Evolutionary conservation across 2,888 invertebrate genomes (phyloP).

Genomic region (Ophion slaviceki): DNA sequence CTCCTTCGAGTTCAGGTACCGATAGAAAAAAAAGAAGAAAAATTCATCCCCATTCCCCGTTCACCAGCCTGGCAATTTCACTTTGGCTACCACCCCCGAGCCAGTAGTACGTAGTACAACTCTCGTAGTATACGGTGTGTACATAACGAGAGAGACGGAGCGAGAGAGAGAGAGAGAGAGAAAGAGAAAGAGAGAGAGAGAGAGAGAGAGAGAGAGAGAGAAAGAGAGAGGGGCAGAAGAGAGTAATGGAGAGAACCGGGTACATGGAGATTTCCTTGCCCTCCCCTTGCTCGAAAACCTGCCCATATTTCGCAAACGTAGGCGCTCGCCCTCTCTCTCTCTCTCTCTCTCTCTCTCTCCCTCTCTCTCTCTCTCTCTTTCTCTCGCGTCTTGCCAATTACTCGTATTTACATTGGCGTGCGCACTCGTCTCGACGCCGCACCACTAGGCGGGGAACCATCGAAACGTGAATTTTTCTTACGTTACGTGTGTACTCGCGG

Average conservation of each 20-base stretch:
- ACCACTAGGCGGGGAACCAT: conserved; percentile 11
- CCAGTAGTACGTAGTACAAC: conserved; percentile 26
- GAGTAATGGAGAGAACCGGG: not conserved
- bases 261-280: conserved; percentile 11
- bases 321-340: not conserved
- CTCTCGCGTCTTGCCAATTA: conserved; percentile 50
- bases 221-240: too few relatives aligned
- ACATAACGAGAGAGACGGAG: conserved; percentile 17
- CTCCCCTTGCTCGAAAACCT: conserved; percentile 17
- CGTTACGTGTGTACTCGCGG: not conserved
- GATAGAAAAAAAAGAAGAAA: conserved; percentile 33
- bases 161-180: not conserved
- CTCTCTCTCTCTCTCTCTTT: not conserved
- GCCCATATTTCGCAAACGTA: conserved; percentile 38
- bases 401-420: conserved; percentile 49
- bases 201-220: too few relatives aligned
- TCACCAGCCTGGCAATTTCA: conserved; percentile 78
- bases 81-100: conserved; percentile 63
- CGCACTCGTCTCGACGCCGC: conserved; percentile 13
- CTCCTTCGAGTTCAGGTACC: conserved; percentile 29
- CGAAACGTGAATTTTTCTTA: conserved; percentile 30
- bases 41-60: conserved; percentile 59
- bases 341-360: too few relatives aligned
- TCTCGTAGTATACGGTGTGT: conserved; percentile 13
- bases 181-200: not conserved